Percentiles rank a stretch among this genome's conserved stretches.
These are phyloP conservation scores for Caiman crocodilus DNA, from an alignment of 2,797 vertebrate species.

Conservation along the genomic window DNA sequence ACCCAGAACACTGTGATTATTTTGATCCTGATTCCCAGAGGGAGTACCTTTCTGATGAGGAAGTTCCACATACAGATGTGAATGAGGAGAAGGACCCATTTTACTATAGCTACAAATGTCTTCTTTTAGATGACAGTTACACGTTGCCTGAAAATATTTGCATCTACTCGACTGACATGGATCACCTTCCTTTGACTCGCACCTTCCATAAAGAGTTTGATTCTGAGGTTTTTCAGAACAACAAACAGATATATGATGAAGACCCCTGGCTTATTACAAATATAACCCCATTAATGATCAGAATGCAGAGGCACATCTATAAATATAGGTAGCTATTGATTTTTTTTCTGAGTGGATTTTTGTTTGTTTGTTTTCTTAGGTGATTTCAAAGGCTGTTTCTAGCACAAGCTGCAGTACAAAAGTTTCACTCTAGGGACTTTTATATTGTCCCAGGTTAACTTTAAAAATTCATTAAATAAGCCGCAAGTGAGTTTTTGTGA, in stretches of 20 bases:
- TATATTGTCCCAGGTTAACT: not conserved
- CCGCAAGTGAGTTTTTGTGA: not conserved
- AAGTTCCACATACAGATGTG: not conserved
- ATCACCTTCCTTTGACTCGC: constrained; percentile 85
- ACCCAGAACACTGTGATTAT: constrained; percentile 77
- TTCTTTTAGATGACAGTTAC: constrained; percentile 76
- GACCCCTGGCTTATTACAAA: constrained; percentile 62
- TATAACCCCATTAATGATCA: constrained; percentile 74
- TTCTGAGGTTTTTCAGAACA: constrained; percentile 72
- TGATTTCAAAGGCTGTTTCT: not conserved
- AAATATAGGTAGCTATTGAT: constrained; percentile 84
- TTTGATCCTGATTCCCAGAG: not conserved
- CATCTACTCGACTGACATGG: constrained; percentile 81
- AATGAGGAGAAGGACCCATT: constrained; percentile 50
- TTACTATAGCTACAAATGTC: constrained; percentile 63
- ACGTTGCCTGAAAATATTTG: constrained; percentile 81
- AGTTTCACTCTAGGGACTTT: not conserved
- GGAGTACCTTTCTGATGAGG: constrained; percentile 15
- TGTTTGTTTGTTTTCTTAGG: not conserved
- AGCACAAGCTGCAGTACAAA: not conserved
- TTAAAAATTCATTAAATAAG: not conserved
- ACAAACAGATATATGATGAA: not conserved
- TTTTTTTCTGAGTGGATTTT: not conserved
- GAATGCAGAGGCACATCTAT: constrained; percentile 83
- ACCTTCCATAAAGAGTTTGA: constrained; percentile 82